Evolutionary conservation across 1,140 invertebrate species (phyloP).

Genomic region (Limonius californicus): DNA sequence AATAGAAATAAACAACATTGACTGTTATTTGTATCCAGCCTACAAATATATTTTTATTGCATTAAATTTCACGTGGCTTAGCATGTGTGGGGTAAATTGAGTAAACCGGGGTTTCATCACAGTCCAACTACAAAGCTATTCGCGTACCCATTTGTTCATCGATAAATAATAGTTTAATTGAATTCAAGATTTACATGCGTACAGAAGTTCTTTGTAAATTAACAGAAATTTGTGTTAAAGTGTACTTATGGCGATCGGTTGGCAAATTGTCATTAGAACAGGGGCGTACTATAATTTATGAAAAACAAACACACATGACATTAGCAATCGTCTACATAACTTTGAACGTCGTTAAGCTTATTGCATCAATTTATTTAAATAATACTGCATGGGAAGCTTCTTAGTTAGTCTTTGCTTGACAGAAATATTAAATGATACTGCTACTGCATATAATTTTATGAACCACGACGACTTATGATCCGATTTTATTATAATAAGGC

Average conservation of each 20-base stretch:
- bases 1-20: no score
- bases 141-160: neutral
- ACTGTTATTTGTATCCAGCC: no score
- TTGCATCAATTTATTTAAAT: constrained; percentile 25
- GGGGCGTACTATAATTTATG: constrained; percentile 17
- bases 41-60: no score
- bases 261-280: neutral
- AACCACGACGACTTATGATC: constrained; percentile 4
- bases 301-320: constrained; percentile 24
- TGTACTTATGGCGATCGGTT: no score
- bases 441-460: constrained; percentile 14
- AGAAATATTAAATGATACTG: constrained; percentile 24
- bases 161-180: constrained; percentile 4
- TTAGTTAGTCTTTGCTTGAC: constrained; percentile 16
- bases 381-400: constrained; percentile 23
- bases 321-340: constrained; percentile 23
- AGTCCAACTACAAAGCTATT: neutral
- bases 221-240: neutral
- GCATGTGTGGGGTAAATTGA: no score
- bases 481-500: constrained; percentile 20
- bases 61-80: no score
- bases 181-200: neutral
- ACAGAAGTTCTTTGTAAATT: neutral
- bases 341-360: constrained; percentile 23
- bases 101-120: no score